Base-by-base conservation (phyloP, 2,888 invertebrate species). In the Hedychridium roseum region DNA sequence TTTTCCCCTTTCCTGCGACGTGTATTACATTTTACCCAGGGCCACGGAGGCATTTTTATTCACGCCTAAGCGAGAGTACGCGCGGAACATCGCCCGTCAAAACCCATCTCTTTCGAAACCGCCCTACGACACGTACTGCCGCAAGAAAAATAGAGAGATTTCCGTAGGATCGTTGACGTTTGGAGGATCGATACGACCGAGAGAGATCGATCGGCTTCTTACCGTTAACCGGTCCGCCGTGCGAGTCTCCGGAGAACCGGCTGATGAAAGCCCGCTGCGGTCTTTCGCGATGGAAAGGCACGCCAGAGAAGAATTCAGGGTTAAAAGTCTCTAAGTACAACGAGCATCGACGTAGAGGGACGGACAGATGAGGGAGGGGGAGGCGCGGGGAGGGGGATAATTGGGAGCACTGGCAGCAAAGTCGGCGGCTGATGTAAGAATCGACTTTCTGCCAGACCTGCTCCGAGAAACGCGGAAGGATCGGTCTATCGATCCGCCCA, bases 301-400 rank as follows among this genome's bases (percentile, higher is more conserved):
- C 41, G 56, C 54, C 56, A 64, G n/a, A n/a, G n/a, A 63, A 63
- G 63, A 62, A 64, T 64, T 59, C 63, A 62, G 52, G 51, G 48
- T 59, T 57, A 54, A 43, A 54, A 54, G 60, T 63, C 64, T 61
- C 59, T 54, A 66, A 66, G 66, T 68, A 50, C 58, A 64, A 66
- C 62, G 64, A 66, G 56, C n/a, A n/a, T 54, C 51, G 48, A 54
- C 66, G 44, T 26, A 49, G 41, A 39, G 30, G 26, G 42, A 43
- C 35, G 39, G 7, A 31, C 30, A 28, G 30, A 20, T 35, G 26
- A 9, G 9, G 37, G 15, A 17, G 26, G 37, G 23, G 36, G 30
- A 31, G 16, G 5, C 6, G 32, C 35, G 11, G 14, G n/a, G 23
- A 3, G 16, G 15, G n/a, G n/a, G n/a, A n/a, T 60, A 60, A 60